Percentiles rank a stretch among this genome's conserved stretches.
These are phyloP conservation scores for Carcina quercana DNA, from an alignment of 2,888 invertebrate genomes.

Conservation along the genomic window DNA sequence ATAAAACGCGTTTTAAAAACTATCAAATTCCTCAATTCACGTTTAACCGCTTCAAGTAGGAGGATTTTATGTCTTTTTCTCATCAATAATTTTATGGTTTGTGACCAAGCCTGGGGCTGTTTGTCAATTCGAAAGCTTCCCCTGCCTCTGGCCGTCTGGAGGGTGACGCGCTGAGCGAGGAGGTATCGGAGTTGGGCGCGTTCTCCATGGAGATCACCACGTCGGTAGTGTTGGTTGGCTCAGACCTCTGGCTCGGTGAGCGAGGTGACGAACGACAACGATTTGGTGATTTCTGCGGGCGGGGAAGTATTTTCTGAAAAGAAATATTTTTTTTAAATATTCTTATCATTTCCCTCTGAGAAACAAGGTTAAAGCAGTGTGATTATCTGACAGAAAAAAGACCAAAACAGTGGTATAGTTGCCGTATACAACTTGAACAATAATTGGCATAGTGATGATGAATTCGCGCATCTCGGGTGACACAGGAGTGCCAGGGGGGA, in stretches of 20 bases:
- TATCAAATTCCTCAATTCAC: too few relatives aligned
- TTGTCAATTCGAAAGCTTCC: constrained; percentile 45
- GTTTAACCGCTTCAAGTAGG: too few relatives aligned
- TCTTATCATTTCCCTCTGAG: neutral
- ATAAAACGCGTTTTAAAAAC: too few relatives aligned
- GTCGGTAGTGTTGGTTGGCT: constrained; percentile 55
- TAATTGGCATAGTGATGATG: too few relatives aligned
- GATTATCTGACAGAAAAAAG: too few relatives aligned
- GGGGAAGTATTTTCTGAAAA: constrained; percentile 51
- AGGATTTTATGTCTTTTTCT: too few relatives aligned
- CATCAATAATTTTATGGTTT: too few relatives aligned
- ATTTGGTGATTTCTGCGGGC: constrained; percentile 37
- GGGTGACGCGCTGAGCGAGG: constrained; percentile 42
- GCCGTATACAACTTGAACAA: too few relatives aligned
- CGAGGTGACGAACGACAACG: constrained; percentile 30
- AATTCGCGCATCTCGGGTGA: too few relatives aligned
- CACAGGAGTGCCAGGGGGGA: too few relatives aligned
- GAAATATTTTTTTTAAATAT: constrained; percentile 4
- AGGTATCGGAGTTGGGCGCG: constrained; percentile 41
- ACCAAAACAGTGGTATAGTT: too few relatives aligned
- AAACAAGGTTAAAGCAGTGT: too few relatives aligned
- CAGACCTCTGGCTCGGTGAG: constrained; percentile 46
- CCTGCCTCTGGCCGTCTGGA: constrained; percentile 22
- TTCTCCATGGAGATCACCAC: constrained; percentile 52
- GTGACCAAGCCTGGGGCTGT: constrained; percentile 25